These are phyloP conservation scores for Pollenia labialis DNA, from an alignment of 2,888 invertebrate genomes.

Conservation along the genomic window DNA sequence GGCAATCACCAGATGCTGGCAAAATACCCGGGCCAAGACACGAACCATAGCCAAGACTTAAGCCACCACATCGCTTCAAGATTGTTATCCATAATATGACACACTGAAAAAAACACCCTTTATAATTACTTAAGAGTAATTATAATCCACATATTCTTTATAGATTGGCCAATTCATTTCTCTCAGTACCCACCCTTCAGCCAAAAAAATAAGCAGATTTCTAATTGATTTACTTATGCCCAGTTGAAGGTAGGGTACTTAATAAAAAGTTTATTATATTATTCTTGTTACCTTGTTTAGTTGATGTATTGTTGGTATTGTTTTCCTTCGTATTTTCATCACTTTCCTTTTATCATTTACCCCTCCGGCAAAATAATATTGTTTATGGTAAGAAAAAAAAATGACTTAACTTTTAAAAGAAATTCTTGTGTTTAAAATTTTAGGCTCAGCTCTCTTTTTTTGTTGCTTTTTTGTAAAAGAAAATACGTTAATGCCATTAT, in stretches of 20 bases:
- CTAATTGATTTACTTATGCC: no score
- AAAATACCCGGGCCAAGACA: no score
- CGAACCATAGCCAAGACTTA: no score
- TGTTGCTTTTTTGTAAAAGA: background rate
- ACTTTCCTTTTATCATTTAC: background rate
- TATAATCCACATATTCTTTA: no score
- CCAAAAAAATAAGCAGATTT: no score
- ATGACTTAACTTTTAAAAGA: constrained; percentile 1
- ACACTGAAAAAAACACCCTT: no score
- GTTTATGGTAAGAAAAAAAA: constrained; percentile 24
- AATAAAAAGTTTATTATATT: constrained; percentile 32
- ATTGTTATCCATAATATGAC: no score
- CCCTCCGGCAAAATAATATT: constrained; percentile 4
- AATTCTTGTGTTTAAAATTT: background rate
- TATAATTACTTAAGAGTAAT: no score
- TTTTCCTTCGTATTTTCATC: constrained; percentile 18
- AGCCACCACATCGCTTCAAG: no score
- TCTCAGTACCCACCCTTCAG: no score
- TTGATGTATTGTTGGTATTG: constrained; percentile 25
- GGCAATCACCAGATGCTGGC: no score
- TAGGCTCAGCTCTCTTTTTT: constrained; percentile 5
- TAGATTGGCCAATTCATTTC: no score
- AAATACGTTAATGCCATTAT: background rate
- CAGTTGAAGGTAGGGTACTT: background rate
- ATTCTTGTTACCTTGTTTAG: background rate